Evolutionary conservation across 2,888 invertebrate genomes (phyloP), one percentile per base, ranked within the genome.

Genomic region (Melanophora roralis): DNA sequence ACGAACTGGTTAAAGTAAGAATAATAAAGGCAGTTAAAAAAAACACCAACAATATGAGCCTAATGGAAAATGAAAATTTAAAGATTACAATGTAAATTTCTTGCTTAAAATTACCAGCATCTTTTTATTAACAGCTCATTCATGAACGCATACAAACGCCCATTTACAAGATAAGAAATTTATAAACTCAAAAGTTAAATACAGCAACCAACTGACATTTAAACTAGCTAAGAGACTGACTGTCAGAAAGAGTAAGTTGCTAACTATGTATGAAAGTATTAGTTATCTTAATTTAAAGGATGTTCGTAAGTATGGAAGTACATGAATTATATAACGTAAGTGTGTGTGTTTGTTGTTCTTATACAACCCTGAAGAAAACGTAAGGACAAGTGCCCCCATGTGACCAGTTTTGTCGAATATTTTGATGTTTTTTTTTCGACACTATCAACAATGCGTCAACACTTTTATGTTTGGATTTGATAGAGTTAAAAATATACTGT

Each of bases 41-140:
- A 55, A 36, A 11, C n/a, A 45, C n/a, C 32, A 57, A 21, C 40
- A 51, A 8, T 3, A n/a, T n/a, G n/a, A n/a, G n/a, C n/a, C n/a
- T 27, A 27, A 57, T 57, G 65, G 38, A 38, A 74, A 67, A 74
- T 60, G 67, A n/a, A 76, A 69, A 68, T 55, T 34, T 45, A 47
- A 60, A 60, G 60, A 62, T 68, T 47, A 68, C 47, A 53, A 76
- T 55, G 53, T 21, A 23, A 55, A 62, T 62, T 64, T 47, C 53
- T 32, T 62, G 45, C 47, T 55, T 47, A 69, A 62, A 38, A 76
- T 40, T 45, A 53, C 14, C 60, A 68, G 60, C 60, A 75, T 59
- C 59, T 45, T 12, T 60, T 19, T 62, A 36, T 43, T 59, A 67
- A 27, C 16, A 43, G n/a, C 14, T 6, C 12, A 45, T 27, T 5